Base-by-base conservation (phyloP, 2,797 vertebrate species). In the Pangasius mekongensis region DNA sequence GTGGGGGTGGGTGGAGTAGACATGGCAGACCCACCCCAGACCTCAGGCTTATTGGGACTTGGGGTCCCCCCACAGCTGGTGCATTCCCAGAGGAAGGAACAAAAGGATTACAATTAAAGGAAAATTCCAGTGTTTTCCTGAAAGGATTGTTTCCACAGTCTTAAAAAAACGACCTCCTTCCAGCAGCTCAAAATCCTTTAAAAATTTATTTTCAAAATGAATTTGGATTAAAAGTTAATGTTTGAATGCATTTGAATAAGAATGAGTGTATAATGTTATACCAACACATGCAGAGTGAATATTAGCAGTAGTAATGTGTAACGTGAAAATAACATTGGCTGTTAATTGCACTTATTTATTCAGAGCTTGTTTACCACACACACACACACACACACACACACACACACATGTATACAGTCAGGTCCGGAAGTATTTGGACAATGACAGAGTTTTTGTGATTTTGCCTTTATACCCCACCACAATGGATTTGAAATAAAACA, bases 61-160 rank as follows among this genome's bases (percentile, higher is more conserved):
- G 54, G 60, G 58, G 80, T 85, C 73, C 77, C 58, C 22, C 30
- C 86, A 74, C 92, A 93, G 91, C 91, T 92, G 91, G 88, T 84
- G 62, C 43, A 87, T 91, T 92, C 92, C 89, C 91, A 89, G 76
- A 87, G 86, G 88, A 90, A 81, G 82, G 89, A 83, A 91, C 86
- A 88, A 91, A 84, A 56, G 87, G 87, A 76, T 84, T 52, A 69
- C 64, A 69, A 84, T 87, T 81, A 89, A 90, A 69, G n/a, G 47
- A 84, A 69, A 69, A 49, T 66, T 67, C 43, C 85, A 77, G 74
- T 81, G 69, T 66, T 66, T 86, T 64, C 39, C 56, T 74, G 60
- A 67, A 84, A 84, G 39, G 39, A 52, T 36, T 69, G 47, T 84
- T 84, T 69, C 69, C 18, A 18, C 20, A 69, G 83, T 52, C 9